Percentiles rank a stretch among this genome's conserved stretches.
Conservation (phyloP, 2,888 invertebrate genomes). For the Carcina quercana region DNA sequence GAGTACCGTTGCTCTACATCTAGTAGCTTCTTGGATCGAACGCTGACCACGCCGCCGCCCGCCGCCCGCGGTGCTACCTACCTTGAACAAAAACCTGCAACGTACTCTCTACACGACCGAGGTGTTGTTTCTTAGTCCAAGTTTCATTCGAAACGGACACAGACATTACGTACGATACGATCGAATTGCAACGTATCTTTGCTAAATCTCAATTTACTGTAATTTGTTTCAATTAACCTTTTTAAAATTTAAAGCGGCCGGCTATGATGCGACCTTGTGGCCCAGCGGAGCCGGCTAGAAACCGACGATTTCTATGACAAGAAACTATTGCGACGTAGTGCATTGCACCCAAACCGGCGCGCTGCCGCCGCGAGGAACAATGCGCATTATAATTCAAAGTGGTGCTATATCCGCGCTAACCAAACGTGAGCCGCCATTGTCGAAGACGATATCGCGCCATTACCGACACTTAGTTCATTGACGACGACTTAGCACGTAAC, state of each 20-base stretch:
- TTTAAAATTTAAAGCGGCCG: conserved; percentile 23
- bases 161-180: conserved; percentile 1
- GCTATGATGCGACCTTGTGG: conserved; percentile 38
- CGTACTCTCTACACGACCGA: too few relatives aligned
- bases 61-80: too few relatives aligned
- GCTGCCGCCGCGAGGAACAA: conserved; percentile 51
- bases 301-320: conserved; percentile 65
- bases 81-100: too few relatives aligned
- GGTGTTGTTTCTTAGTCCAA: too few relatives aligned
- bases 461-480: conserved; percentile 30
- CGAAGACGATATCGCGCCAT: conserved; percentile 28
- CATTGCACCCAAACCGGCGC: conserved; percentile 59
- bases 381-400: conserved; percentile 71
- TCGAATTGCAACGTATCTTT: conserved; percentile 12
- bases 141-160: too few relatives aligned
- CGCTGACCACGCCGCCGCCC: too few relatives aligned
- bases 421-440: conserved; percentile 54
- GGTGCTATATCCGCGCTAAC: conserved; percentile 65
- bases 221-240: conserved; percentile 12
- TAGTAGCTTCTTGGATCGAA: conserved; percentile 6
- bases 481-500: conserved; percentile 22
- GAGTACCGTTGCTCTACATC: conserved; percentile 16
- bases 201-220: conserved; percentile 13
- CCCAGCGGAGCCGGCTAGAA: conserved; percentile 36
- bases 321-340: conserved; percentile 53